Conservation (phyloP, 2,113 vertebrate species). For the Equus przewalskii region DNA sequence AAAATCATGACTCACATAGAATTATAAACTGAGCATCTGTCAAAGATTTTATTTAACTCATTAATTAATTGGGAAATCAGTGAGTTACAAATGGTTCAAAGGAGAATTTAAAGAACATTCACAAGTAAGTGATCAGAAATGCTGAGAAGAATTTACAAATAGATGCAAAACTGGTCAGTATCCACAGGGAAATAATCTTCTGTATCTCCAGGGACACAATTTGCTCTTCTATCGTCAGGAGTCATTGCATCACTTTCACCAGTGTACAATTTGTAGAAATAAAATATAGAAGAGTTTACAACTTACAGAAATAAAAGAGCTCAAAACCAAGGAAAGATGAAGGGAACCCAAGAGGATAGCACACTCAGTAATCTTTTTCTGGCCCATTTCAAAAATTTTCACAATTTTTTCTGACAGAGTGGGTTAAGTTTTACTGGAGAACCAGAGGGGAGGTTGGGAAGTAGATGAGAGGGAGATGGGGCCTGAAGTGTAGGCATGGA, state of each 20-base stretch:
- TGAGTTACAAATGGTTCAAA: not conserved
- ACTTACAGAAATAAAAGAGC: not conserved
- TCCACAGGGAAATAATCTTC: not conserved
- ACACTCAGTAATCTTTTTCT: not conserved
- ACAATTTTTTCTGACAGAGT: not conserved
- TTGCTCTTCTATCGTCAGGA: not conserved
- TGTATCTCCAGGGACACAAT: not conserved
- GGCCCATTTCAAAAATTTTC: not conserved
- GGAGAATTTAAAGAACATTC: conserved; percentile 25
- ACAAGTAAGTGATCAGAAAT: not conserved
- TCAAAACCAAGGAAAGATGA: not conserved
- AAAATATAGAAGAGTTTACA: not conserved
- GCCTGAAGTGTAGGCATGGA: not conserved
- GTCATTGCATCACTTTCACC: not conserved
- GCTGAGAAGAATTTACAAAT: not conserved
- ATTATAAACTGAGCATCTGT: conserved; percentile 2
- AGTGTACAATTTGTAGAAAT: not conserved
- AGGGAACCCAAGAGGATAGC: too few species aligned
- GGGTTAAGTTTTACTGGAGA: not conserved
- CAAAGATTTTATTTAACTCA: conserved; percentile 17
- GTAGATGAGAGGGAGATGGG: not conserved
- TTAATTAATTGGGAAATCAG: not conserved
- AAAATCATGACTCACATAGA: not conserved
- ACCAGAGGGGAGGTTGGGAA: too few species aligned
- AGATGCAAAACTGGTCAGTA: not conserved